These are phyloP conservation scores for Hydrozoanthus gracilis DNA, from an alignment of 92 coral and sea anemone species.

Conservation along the genomic window DNA sequence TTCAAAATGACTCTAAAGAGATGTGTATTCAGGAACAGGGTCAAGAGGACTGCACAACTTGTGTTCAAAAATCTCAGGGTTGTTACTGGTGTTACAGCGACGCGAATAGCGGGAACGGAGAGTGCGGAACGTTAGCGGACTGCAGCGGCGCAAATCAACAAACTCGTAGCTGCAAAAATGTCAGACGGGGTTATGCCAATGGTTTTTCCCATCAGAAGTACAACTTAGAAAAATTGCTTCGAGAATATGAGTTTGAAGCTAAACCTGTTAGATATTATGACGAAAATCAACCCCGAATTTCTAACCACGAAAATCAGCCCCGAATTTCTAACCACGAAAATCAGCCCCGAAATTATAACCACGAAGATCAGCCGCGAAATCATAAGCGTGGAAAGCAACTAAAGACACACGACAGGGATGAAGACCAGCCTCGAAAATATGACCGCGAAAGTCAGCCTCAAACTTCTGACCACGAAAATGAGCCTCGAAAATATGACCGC, in stretches of 20 bases:
- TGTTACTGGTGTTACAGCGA: constrained; percentile 35
- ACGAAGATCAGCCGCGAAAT: background rate
- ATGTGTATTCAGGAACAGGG: constrained; percentile 14
- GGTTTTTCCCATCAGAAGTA: background rate
- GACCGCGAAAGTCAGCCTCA: background rate
- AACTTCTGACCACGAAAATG: background rate
- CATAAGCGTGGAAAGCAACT: background rate
- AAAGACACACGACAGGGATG: background rate
- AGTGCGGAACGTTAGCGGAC: background rate
- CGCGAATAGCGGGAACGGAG: background rate
- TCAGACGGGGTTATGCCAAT: background rate
- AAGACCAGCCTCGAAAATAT: background rate
- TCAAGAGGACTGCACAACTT: background rate
- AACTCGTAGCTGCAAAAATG: constrained; percentile 12
- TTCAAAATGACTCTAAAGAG: background rate
- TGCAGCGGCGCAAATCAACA: background rate
- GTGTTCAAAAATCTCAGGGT: constrained; percentile 13
- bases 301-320: background rate
- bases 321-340: background rate
- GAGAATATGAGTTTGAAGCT: background rate
- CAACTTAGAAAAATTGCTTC: background rate
- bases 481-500: background rate
- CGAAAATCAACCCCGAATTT: background rate
- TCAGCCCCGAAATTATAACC: background rate
- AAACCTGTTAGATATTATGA: background rate